These are phyloP conservation scores for Anastrepha ludens DNA, from an alignment of 1,140 invertebrate genomes.

Conservation along the genomic window DNA sequence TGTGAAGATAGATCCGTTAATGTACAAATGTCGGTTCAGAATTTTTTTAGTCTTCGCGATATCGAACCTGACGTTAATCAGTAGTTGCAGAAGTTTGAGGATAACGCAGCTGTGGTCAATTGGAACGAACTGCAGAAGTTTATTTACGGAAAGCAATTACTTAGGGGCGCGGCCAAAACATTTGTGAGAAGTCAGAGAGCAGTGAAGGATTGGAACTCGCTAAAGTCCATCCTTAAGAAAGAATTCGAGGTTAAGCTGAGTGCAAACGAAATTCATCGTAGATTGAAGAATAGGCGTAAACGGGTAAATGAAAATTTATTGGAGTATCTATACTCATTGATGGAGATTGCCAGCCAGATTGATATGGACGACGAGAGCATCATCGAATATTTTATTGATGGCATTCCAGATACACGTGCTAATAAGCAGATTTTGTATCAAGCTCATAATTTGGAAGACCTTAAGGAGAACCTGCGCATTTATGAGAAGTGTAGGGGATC, in stretches of 20 bases:
- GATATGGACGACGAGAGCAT: conserved; percentile 42
- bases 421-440: conserved; percentile 30
- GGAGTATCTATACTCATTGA: conserved; percentile 52
- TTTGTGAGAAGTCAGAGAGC: conserved; percentile 42
- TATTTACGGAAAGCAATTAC: conserved; percentile 50
- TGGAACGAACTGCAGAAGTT: conserved; percentile 48
- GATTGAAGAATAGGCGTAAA: conserved; percentile 15
- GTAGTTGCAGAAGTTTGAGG: conserved; percentile 41
- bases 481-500: conserved; percentile 10
- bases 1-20: neutral
- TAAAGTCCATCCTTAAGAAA: neutral
- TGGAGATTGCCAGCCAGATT: conserved; percentile 41
- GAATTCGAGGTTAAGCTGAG: neutral
- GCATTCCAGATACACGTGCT: conserved; percentile 21
- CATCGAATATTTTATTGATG: conserved; percentile 54
- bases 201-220: conserved; percentile 3
- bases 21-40: neutral
- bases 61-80: conserved; percentile 24
- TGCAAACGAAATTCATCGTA: conserved; percentile 27
- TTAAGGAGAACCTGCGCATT: neutral
- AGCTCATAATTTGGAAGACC: neutral
- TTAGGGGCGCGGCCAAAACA: conserved; percentile 26
- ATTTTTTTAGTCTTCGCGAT: conserved; percentile 27
- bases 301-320: neutral
- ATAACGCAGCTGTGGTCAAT: neutral